Conservation (phyloP, 2,113 vertebrate genomes). For the Gymnobelideus leadbeateri region DNA sequence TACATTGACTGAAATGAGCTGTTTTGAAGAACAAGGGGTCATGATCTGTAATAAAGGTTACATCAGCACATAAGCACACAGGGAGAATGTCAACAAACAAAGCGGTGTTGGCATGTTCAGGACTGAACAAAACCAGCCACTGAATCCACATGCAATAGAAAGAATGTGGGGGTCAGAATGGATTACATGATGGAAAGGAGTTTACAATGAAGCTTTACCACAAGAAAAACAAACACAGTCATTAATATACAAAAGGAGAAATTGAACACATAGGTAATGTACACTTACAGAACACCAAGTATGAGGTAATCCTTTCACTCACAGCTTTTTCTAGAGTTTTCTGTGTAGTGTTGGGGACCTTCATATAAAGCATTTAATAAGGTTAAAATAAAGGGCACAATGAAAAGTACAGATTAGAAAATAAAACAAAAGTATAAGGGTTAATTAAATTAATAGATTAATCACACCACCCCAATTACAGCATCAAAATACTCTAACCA, state of each 20-base stretch:
- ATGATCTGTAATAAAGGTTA: conserved; percentile 14
- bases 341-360: background rate
- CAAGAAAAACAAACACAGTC: background rate
- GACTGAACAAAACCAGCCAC: conserved; percentile 26
- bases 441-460: background rate
- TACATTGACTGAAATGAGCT: background rate
- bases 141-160: conserved; percentile 20
- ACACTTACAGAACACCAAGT: background rate
- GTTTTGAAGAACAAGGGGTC: conserved; percentile 24
- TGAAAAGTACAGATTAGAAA: conserved; percentile 8
- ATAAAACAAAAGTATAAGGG: conserved; percentile 10
- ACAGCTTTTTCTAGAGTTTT: conserved; percentile 10
- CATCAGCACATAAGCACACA: background rate
- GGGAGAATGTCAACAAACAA: conserved; percentile 5
- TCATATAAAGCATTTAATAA: background rate
- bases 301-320: background rate
- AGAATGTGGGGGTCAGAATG: background rate
- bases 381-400: background rate
- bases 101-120: conserved; percentile 3
- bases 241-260: background rate
- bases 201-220: background rate
- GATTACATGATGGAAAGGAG: background rate
- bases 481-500: background rate
- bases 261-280: background rate
- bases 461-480: background rate